phyloP scores from a whole-genome alignment of 2,888 invertebrate species.

The Tinea pellionella region DNA sequence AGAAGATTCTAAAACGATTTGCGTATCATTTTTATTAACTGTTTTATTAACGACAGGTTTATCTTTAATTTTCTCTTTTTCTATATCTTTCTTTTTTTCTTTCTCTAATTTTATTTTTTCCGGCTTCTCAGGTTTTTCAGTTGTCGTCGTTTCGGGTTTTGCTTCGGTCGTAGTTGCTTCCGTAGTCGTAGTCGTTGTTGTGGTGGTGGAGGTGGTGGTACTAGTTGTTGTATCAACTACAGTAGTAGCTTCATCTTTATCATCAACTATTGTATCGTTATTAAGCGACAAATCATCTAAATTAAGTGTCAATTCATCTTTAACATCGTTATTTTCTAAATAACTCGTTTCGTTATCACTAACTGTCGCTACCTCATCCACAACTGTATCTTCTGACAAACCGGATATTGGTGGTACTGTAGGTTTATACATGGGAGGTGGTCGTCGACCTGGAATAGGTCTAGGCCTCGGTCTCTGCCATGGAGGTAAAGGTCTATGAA shows the following conservation, averaged over 20 bases:
- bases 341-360: conserved; percentile 50
- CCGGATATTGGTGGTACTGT: conserved; percentile 59
- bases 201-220: conserved; percentile 26
- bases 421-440: conserved; percentile 73
- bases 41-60: conserved; percentile 28
- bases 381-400: conserved; percentile 32
- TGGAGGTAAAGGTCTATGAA: conserved; percentile 71
- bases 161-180: conserved; percentile 18
- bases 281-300: conserved; percentile 23
- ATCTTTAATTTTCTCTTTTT: conserved; percentile 38
- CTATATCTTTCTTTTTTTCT: conserved; percentile 52
- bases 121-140: conserved; percentile 17
- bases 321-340: conserved; percentile 44
- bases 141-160: conserved; percentile 19
- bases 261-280: conserved; percentile 27
- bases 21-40: conserved; percentile 28
- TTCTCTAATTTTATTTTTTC: conserved; percentile 32
- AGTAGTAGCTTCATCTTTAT: conserved; percentile 30
- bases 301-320: conserved; percentile 22
- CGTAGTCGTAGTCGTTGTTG: conserved; percentile 19
- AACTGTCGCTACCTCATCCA: conserved; percentile 26
- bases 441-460: conserved; percentile 59
- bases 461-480: conserved; percentile 75
- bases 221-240: conserved; percentile 28
- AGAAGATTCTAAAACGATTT: conserved; percentile 37